Evolutionary conservation across 2,113 vertebrate genomes (phyloP), one percentile per base, ranked within the genome.

Genomic region (Raja brachyura): DNA sequence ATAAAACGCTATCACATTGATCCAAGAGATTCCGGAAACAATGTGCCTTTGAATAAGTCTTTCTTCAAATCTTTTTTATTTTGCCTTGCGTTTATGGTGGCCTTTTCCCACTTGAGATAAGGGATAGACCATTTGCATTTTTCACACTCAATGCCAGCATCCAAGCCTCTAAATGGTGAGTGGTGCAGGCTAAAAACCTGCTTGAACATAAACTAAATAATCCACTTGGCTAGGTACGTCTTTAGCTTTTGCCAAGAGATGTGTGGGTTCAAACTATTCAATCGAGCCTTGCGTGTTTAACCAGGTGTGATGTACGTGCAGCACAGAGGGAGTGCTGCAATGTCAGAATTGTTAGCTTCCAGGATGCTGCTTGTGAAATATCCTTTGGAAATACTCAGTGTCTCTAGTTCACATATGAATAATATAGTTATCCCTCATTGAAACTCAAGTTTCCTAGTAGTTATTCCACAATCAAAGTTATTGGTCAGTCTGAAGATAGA

Each of bases 1-100:
- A 92, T 92, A 92, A 73, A 92, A 73, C 39, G 66, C 39, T 92
- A 70, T 92, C 90, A 48, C 90, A 28, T 73, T 22, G 90, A 92
- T 92, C 11, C 18, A 54, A 48, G 68, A 92, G 66, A 70, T 92
- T 73, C 68, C 25, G 90, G 39, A 92, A 92, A 74, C 66, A 92
- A 92, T 92, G 68, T 3, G 20, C 68, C 70, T 73, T 92, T 92
- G 66, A 92, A 73, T 13, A 48, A 68, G 22, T 11, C 31, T 88
- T 88, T 85, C 25, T 85, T 85, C 13, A 14, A 28, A 85, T 28
- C 6, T 90, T 59, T 33, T 90, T 90, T 33, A 22, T 90, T 39
- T n/a, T 28, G 39, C 5, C 39, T 74, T 25, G 90, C 22, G 73
- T 54, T 25, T 92, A 25, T 13, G 13, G 66, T 13, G 90, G 10